Evolutionary conservation across 2,113 vertebrate species (phyloP).

Genomic region (Dendropsophus ebraccatus): DNA sequence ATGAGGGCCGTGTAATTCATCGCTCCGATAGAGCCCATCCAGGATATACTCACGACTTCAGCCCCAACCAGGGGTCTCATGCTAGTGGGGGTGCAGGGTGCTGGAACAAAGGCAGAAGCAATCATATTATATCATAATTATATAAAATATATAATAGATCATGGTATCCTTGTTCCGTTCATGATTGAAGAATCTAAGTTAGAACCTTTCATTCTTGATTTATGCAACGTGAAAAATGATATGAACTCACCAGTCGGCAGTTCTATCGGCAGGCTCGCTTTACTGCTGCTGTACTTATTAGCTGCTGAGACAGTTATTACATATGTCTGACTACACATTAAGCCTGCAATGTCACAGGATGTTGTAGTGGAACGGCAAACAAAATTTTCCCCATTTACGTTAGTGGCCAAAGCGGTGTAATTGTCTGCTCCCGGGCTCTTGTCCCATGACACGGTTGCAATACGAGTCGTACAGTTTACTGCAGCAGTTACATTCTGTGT

Average conservation of each 20-base stretch:
- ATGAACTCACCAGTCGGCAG: slow-evolving; percentile 8
- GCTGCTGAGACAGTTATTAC: slow-evolving; percentile 68
- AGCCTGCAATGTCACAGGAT: slow-evolving; percentile 63
- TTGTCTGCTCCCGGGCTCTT: slow-evolving; percentile 63
- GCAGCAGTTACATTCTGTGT: slow-evolving; percentile 56
- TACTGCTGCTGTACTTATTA: slow-evolving; percentile 67
- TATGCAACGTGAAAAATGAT: neutral
- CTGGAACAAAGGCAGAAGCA: slow-evolving; percentile 62
- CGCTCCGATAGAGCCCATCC: slow-evolving; percentile 2
- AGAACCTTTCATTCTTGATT: neutral
- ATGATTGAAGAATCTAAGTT: neutral
- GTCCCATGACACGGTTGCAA: slow-evolving; percentile 71
- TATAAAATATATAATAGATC: neutral
- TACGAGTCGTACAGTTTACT: slow-evolving; percentile 66
- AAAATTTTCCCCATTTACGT: slow-evolving; percentile 60
- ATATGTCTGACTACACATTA: slow-evolving; percentile 75
- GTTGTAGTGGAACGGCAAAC: slow-evolving; percentile 62
- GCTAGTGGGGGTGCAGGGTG: slow-evolving; percentile 68
- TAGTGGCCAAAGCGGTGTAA: slow-evolving; percentile 67
- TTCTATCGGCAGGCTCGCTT: neutral
- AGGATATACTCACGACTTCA: slow-evolving; percentile 31
- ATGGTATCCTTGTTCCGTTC: neutral
- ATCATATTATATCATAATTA: too few relatives aligned
- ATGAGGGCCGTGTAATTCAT: slow-evolving; percentile 35
- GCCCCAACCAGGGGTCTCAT: neutral